Percentiles rank a stretch among this genome's conserved stretches.
Evolutionary conservation across 2,888 invertebrate species (phyloP).

Genomic region (Acleris holmiana): DNA sequence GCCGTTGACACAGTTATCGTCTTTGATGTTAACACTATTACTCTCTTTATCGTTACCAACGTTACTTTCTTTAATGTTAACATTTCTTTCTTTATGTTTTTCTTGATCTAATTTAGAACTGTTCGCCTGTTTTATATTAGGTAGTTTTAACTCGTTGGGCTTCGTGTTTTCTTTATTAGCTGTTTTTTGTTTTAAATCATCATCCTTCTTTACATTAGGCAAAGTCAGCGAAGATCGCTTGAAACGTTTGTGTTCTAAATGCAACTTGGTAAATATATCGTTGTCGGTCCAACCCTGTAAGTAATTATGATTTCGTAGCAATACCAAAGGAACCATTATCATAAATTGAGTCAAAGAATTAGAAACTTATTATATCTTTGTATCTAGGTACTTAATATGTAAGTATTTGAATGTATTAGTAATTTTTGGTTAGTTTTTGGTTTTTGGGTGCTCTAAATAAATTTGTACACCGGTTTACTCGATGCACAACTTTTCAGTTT

Average conservation of each 20-base stretch:
- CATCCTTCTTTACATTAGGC: slow-evolving; percentile 79
- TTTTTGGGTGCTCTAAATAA: too few relatives aligned
- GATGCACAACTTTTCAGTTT: too few relatives aligned
- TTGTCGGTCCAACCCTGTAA: slow-evolving; percentile 78
- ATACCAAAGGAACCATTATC: too few relatives aligned
- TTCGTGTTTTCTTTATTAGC: slow-evolving; percentile 60
- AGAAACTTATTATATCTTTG: too few relatives aligned
- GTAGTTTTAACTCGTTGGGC: slow-evolving; percentile 61
- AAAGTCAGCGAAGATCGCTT: slow-evolving; percentile 79
- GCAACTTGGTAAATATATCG: slow-evolving; percentile 68
- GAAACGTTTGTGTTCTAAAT: slow-evolving; percentile 57
- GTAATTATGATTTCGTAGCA: too few relatives aligned
- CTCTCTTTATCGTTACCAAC: slow-evolving; percentile 38
- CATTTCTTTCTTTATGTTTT: slow-evolving; percentile 37
- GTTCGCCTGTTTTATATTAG: slow-evolving; percentile 58
- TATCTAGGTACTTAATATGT: too few relatives aligned
- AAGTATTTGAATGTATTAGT: too few relatives aligned
- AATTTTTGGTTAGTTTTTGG: too few relatives aligned
- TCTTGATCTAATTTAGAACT: slow-evolving; percentile 41
- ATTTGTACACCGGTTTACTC: too few relatives aligned
- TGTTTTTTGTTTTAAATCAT: slow-evolving; percentile 57
- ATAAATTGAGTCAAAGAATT: too few relatives aligned
- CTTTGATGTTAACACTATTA: too few relatives aligned
- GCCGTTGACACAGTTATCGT: too few relatives aligned
- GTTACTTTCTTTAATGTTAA: slow-evolving; percentile 34